Percentiles rank a stretch among this genome's conserved stretches.
Conservation (phyloP, 2,797 vertebrate species). For the Anisognathus igniventris region DNA sequence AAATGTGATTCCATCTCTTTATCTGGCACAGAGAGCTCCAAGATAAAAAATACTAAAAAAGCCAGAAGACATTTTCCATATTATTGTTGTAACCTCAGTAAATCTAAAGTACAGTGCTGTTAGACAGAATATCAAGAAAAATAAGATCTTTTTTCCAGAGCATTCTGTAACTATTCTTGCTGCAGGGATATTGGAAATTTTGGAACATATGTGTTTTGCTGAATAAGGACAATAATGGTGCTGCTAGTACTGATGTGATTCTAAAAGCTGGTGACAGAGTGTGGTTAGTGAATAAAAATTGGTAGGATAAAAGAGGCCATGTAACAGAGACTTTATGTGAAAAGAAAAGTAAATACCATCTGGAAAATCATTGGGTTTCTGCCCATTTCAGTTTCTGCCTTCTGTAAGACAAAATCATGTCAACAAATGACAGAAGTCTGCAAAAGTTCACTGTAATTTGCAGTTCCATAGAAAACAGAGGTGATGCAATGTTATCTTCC, state of each 20-base stretch:
- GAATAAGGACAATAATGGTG: background rate
- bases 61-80: background rate
- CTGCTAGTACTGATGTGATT: background rate
- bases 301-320: background rate
- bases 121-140: background rate
- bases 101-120: background rate
- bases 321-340: background rate
- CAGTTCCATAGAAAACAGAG: background rate
- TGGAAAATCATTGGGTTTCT: background rate
- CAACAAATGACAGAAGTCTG: background rate
- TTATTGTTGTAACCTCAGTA: slow-evolving; percentile 32
- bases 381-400: background rate
- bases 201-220: background rate
- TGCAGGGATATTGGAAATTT: background rate
- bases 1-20: slow-evolving; percentile 24
- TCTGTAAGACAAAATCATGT: background rate
- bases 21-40: background rate
- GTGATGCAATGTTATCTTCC: background rate
- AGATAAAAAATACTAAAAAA: slow-evolving; percentile 38
- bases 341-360: background rate
- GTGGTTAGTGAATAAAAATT: background rate
- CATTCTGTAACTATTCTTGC: background rate
- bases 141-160: background rate
- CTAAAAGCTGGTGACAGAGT: background rate
- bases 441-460: background rate